Base-by-base conservation (phyloP, 2,797 vertebrate genomes). In the Tolypeutes matacus region DNA sequence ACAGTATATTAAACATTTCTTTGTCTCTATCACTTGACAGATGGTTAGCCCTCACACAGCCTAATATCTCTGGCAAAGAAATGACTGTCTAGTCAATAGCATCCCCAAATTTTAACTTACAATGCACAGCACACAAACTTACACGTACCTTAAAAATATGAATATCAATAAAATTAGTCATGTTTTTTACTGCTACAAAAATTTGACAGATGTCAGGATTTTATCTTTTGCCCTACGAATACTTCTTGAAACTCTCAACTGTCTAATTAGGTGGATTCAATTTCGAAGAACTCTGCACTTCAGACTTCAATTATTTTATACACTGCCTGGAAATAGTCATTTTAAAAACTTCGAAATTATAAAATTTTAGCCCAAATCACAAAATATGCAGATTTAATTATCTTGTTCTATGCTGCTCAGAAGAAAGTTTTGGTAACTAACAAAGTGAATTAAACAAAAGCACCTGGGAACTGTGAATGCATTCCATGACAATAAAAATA, bases 11-110 rank as follows among this genome's bases (percentile, higher is more conserved):
- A 95, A 96, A 96, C 95, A 94, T 96, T 96, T 95, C 96, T 97
- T 97, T 97, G 97, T 95, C 97, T 97, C 96, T 96, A 95, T 98
- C 86, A 93, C 94, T 98, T 96, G 95, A 97, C 96, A 95, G 81
- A 97, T 98, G 97, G 97, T 97, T 98, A 98, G 96, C 93, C 96
- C 96, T 98, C 96, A 90, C 91, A 97, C 97, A 97, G 97, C 89
- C 87, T 97, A 95, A 87, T 97, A 76, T 96, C 95, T 97, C 96
- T 98, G 98, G 97, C 97, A 97, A 97, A 85, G 97, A 95, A 97
- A 97, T 84, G 20, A 96, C 85, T 88, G 93, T 95, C 95, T 97
- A 95, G 97, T 96, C 97, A 97, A 92, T 90, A 97, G 94, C 94
- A 97, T 89, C 97, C 97, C 60, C 46, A 95, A 97, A 97, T 96